Base-by-base conservation (phyloP, 2,113 vertebrate species). In the Myodes glareolus region DNA sequence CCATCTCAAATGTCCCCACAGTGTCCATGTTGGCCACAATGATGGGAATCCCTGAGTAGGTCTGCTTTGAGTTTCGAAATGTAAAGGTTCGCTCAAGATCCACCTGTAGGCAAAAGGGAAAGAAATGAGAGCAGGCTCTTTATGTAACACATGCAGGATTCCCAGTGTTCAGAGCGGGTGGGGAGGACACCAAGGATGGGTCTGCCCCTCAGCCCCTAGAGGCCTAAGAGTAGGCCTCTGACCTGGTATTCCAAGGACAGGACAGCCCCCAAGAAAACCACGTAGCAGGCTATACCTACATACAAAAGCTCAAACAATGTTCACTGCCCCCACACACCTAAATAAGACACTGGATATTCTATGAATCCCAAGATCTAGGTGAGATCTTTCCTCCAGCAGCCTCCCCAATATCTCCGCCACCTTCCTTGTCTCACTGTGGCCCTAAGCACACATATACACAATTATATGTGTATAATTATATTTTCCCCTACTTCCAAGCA, bases 11-110 rank as follows among this genome's bases (percentile, higher is more conserved):
- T 0, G 99, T 99, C 27, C 99, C 99, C 47, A 99, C 99, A 11
- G 99, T 99, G 98, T 99, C 99, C 99, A 99, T 99, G 98, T 99
- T 99, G 94, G 99, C 99, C 58, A 99, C 99, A 47, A 99, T 99
- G 97, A 99, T 98, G 80, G 99, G 99, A 98, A 99, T 99, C 84
- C 99, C 99, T 1, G 98, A 99, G 98, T 99, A 99, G 0, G 99
- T 99, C 98, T 99, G 99, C 97, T 99, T 99, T 68, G 99, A 99
- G 98, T 99, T 99, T 45, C 99, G 99, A 99, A 99, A 99, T 96
- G 99, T 99, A 97, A 99, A 99, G 68, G 98, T 99, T 68, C 99
- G 98, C 45, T 98, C 99, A 61, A 99, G 99, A 98, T 99, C 99
- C 1, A 99, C 99, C 99, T 99, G 97, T 90, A 87, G 76, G 0